These are phyloP conservation scores for Zalophus californianus DNA, from an alignment of 2,797 vertebrate species.

Conservation along the genomic window DNA sequence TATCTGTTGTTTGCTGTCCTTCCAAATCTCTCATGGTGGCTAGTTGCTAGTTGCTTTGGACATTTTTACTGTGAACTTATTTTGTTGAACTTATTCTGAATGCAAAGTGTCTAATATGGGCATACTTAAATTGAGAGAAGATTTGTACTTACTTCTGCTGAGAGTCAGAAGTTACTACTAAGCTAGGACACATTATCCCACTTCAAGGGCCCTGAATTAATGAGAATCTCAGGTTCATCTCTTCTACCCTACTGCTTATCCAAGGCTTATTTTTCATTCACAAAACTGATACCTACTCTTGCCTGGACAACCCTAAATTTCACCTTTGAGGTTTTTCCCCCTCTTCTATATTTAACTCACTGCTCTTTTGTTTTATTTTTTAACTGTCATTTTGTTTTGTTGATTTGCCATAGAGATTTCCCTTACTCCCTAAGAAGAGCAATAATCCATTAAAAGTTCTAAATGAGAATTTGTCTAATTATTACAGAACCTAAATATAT, in stretches of 20 bases:
- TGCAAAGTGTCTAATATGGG: not conserved
- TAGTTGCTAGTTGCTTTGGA: not conserved
- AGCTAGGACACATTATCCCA: not conserved
- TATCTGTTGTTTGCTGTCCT: not conserved
- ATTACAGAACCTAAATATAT: not conserved
- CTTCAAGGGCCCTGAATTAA: not conserved
- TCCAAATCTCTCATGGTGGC: not conserved
- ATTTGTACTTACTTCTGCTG: not conserved
- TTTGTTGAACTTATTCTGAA: not conserved
- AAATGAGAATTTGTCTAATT: not conserved
- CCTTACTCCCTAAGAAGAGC: not conserved
- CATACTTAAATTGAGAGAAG: not conserved
- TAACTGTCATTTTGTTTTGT: constrained; percentile 18
- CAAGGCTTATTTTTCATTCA: not conserved
- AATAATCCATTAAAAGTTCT: constrained; percentile 18
- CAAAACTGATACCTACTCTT: not conserved
- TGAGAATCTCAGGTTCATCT: not conserved
- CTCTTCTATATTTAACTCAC: not conserved
- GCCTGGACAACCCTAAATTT: not conserved
- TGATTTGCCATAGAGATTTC: not conserved
- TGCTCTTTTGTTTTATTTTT: not conserved
- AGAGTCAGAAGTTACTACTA: not conserved
- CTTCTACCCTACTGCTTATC: not conserved
- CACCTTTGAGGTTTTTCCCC: not conserved
- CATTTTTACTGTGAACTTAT: not conserved